Evolutionary conservation across 2,888 invertebrate species (phyloP), one percentile per base, ranked within the genome.

Genomic region (Malthinus flaveolus): DNA sequence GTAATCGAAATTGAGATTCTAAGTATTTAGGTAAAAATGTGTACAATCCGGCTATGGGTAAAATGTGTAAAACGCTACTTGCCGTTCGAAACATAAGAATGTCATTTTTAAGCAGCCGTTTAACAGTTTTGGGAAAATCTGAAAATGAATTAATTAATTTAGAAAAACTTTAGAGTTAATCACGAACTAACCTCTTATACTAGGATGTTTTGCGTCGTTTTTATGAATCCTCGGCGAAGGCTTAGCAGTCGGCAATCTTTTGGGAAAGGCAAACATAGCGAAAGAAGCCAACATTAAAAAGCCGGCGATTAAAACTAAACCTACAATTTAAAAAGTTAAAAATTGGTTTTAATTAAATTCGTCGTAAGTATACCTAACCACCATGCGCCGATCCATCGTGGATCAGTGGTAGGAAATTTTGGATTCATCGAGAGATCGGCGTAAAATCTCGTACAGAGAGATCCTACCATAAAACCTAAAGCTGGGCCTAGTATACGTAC

Each of bases 381-480:
- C 97, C 97, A 97, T 42, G 97, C 97, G 48, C 97, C 96, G 46
- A 97, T 91, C 95, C 95, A 97, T 78, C 90, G 83, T 3, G 93
- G 91, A 80, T 95, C 93, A 36, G 85, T 85, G 49, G 89, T 87
- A 66, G 87, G 87, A 70, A 91, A 90, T 64, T 87, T 87, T 0
- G 91, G 90, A 75, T 87, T 84, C 8, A 81, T 79, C 1, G 89
- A 83, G 12, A 94, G 86, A 78, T 94, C 87, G 36, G 92, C 93
- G 78, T 94, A 94, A 65, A 94, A 84, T 70, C 91, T 86, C 1
- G 95, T 94, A 78, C 95, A 95, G 35, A 94, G 80, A 2, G 94
- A 93, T 32, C 95, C 95, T 31, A 95, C 85, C 56, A 95, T 88
- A 75, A 95, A 95, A 3, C 95, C 95, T 31, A 93, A 83, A 0